phyloP scores from a whole-genome alignment of 2,888 invertebrate genomes.

The Stictocephala bisonia region DNA sequence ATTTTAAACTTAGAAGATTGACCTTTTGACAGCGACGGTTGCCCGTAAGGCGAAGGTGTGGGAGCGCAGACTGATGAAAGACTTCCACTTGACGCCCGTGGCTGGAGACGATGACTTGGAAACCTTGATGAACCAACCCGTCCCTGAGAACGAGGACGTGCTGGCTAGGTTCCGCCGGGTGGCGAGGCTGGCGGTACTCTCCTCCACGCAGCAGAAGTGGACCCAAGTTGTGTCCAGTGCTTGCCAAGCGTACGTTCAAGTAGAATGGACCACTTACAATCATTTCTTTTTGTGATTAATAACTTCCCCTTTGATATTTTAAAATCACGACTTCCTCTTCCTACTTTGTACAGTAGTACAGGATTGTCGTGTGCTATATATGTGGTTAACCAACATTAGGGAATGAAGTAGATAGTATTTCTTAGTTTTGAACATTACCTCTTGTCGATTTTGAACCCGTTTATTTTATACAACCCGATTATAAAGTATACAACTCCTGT shows the following conservation, averaged over 20 bases:
- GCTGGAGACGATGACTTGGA: constrained; percentile 71
- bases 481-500: too few relatives aligned
- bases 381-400: too few relatives aligned
- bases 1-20: not conserved
- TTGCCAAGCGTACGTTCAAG: constrained; percentile 68
- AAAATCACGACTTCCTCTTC: too few relatives aligned
- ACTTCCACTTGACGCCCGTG: constrained; percentile 86
- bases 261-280: not conserved
- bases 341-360: too few relatives aligned
- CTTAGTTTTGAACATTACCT: too few relatives aligned
- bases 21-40: constrained; percentile 65
- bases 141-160: constrained; percentile 71
- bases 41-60: constrained; percentile 82
- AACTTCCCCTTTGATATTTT: too few relatives aligned
- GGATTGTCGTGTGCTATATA: too few relatives aligned
- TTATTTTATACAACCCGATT: too few relatives aligned
- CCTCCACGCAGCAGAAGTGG: constrained; percentile 80
- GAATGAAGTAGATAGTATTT: too few relatives aligned
- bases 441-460: too few relatives aligned
- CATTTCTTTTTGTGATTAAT: too few relatives aligned
- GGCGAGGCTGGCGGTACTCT: constrained; percentile 78
- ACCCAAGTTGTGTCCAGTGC: constrained; percentile 74
- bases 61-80: constrained; percentile 90
- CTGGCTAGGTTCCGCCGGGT: constrained; percentile 78
- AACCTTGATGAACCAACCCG: constrained; percentile 59